phyloP scores from a whole-genome alignment of 2,797 vertebrate species.

The Melanogrammus aeglefinus region DNA sequence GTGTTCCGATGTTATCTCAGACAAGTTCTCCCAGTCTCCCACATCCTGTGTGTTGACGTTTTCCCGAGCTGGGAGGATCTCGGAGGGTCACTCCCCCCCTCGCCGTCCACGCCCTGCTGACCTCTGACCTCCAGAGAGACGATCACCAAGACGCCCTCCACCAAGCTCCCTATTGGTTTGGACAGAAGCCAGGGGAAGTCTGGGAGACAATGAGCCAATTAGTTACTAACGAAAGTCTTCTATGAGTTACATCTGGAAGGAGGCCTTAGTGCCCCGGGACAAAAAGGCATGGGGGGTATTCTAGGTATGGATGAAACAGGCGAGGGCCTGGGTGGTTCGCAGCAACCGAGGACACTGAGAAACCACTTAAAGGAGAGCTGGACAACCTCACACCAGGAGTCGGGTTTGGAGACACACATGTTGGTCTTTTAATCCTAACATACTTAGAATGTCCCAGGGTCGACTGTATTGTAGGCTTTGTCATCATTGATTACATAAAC shows the following conservation, averaged over 20 bases:
- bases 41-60: constrained; percentile 1
- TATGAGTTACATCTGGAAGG: background rate
- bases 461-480: no score
- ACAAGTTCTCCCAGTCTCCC: background rate
- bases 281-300: no score
- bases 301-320: no score
- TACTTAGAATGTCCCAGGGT: background rate
- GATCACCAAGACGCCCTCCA: constrained; percentile 18
- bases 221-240: background rate
- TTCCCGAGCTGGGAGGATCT: constrained; percentile 39
- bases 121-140: constrained; percentile 56
- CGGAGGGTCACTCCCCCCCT: constrained; percentile 56
- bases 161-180: background rate
- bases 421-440: background rate
- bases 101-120: constrained; percentile 80
- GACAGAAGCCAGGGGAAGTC: background rate
- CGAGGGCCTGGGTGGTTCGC: constrained; percentile 25
- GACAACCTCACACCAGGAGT: constrained; percentile 58
- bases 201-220: background rate
- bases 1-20: background rate
- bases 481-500: no score
- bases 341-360: constrained; percentile 24
- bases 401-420: constrained; percentile 46
- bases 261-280: no score
- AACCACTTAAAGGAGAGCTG: constrained; percentile 62